phyloP scores from a whole-genome alignment of 92 coral and sea anemone species.

The Muricea muricata region DNA sequence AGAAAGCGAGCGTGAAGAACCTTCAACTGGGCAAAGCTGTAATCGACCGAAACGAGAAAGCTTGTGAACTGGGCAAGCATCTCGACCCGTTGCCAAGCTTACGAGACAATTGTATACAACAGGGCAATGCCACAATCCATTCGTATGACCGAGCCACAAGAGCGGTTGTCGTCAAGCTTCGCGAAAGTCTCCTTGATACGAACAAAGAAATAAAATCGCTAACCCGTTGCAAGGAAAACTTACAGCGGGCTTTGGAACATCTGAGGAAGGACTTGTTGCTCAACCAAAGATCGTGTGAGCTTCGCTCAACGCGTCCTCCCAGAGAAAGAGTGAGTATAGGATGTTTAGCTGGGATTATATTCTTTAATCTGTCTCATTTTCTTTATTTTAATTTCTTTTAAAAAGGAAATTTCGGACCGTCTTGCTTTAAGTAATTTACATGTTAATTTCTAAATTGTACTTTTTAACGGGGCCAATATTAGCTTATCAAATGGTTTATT shows the following conservation, averaged over 20 bases:
- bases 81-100: conserved; percentile 91
- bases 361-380: too few relatives aligned
- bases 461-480: too few relatives aligned
- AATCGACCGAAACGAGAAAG: conserved; percentile 85
- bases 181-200: conserved; percentile 92
- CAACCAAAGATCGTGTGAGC: conserved; percentile 76
- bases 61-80: conserved; percentile 93
- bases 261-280: conserved; percentile 90
- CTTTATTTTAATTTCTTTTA: too few relatives aligned
- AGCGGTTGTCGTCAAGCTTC: conserved; percentile 89
- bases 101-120: conserved; percentile 95
- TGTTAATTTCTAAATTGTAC: too few relatives aligned
- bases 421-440: too few relatives aligned
- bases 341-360: too few relatives aligned
- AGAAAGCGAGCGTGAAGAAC: conserved; percentile 91
- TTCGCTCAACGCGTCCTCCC: conserved; percentile 81
- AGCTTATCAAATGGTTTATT: too few relatives aligned
- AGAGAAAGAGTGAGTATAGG: conserved; percentile 89
- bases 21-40: conserved; percentile 88
- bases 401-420: too few relatives aligned
- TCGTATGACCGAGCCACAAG: conserved; percentile 97
- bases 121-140: conserved; percentile 93
- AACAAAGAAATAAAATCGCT: conserved; percentile 96
- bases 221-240: conserved; percentile 85
- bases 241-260: conserved; percentile 90